These are phyloP conservation scores for Sceloporus undulatus DNA, from an alignment of 2,113 vertebrate genomes.

Conservation along the genomic window DNA sequence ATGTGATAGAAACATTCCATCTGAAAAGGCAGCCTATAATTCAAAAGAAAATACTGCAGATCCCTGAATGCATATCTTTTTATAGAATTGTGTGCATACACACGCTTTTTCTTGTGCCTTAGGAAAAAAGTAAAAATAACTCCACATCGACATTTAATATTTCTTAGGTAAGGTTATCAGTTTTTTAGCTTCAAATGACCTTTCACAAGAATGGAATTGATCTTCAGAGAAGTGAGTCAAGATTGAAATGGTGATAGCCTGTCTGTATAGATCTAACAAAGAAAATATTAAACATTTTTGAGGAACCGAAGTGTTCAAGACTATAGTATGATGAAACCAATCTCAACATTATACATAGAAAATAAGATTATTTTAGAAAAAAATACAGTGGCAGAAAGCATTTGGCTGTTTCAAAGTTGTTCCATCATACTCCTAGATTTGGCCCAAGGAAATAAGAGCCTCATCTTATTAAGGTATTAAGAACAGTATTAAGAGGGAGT, in stretches of 20 bases:
- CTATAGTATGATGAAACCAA: neutral
- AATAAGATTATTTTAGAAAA: neutral
- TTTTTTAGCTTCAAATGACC: conserved; percentile 50
- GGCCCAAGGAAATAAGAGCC: neutral
- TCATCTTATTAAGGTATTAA: too few relatives aligned
- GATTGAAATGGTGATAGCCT: conserved; percentile 25
- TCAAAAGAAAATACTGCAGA: conserved; percentile 32
- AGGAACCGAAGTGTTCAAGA: conserved; percentile 22
- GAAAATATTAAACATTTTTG: conserved; percentile 34
- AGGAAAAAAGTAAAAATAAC: neutral
- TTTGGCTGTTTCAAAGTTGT: neutral
- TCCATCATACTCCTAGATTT: neutral
- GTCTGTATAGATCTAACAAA: conserved; percentile 26
- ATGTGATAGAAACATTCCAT: conserved; percentile 21
- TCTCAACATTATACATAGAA: neutral
- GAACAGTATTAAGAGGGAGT: neutral
- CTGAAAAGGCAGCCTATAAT: neutral
- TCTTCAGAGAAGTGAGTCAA: conserved; percentile 52
- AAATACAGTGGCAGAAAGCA: neutral
- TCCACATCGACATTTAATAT: conserved; percentile 17
- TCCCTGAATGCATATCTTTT: neutral
- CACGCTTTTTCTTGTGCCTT: neutral
- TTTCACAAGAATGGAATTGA: conserved; percentile 44
- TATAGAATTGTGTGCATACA: neutral
- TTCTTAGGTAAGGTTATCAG: conserved; percentile 33